These are phyloP conservation scores for Liopterus haemorrhoidalis DNA, from an alignment of 2,888 invertebrate species.

Conservation along the genomic window DNA sequence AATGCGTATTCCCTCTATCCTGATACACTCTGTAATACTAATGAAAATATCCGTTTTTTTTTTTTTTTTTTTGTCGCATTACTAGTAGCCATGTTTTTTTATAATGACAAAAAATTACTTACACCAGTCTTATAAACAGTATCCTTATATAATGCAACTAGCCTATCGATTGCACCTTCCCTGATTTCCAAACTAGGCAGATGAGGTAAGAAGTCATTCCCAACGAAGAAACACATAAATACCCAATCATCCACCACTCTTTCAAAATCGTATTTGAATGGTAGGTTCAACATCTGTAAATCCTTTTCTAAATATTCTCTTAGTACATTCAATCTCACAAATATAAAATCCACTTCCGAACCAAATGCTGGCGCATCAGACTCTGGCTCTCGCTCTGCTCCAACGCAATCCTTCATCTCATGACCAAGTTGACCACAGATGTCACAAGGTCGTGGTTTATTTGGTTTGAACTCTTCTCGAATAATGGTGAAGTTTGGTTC, in stretches of 20 bases:
- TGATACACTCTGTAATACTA: neutral
- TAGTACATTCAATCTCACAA: slow-evolving; percentile 86
- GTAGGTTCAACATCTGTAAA: slow-evolving; percentile 83
- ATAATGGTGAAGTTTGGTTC: slow-evolving; percentile 99
- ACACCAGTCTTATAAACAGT: slow-evolving; percentile 89
- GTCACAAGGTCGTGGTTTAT: slow-evolving; percentile 92
- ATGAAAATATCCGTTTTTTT: neutral
- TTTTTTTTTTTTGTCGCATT: slow-evolving; percentile 7
- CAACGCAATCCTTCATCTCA: slow-evolving; percentile 89
- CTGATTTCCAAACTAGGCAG: slow-evolving; percentile 95
- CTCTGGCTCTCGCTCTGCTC: slow-evolving; percentile 48
- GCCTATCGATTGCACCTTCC: slow-evolving; percentile 91
- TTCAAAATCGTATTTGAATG: slow-evolving; percentile 92
- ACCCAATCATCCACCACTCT: slow-evolving; percentile 97
- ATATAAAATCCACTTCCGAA: slow-evolving; percentile 81
- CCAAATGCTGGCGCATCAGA: slow-evolving; percentile 59
- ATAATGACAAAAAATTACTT: slow-evolving; percentile 35
- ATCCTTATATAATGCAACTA: slow-evolving; percentile 89
- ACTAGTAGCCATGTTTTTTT: too few relatives aligned
- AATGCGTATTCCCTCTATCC: too few relatives aligned
- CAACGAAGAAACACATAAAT: slow-evolving; percentile 98
- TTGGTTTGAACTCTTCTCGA: slow-evolving; percentile 96
- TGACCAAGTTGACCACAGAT: slow-evolving; percentile 88
- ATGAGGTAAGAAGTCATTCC: slow-evolving; percentile 98
- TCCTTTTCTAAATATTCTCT: slow-evolving; percentile 91